These are phyloP conservation scores for Paratilapia polleni DNA, from an alignment of 2,113 vertebrate genomes.

Conservation along the genomic window DNA sequence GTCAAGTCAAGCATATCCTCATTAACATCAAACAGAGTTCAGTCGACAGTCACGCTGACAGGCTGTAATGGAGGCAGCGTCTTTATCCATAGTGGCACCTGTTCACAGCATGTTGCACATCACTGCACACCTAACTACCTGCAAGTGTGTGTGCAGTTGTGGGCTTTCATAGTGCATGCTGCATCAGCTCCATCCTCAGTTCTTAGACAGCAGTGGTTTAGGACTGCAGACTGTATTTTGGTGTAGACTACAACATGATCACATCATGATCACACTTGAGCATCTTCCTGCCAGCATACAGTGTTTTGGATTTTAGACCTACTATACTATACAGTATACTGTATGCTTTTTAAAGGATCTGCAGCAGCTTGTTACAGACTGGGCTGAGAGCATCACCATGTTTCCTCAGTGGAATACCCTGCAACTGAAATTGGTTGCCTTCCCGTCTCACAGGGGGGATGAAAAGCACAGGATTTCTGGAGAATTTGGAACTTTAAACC, in stretches of 20 bases:
- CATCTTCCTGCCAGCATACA: background rate
- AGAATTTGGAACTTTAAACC: too few species aligned
- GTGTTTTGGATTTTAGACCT: background rate
- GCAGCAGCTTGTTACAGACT: accelerated
- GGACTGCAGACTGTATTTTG: background rate
- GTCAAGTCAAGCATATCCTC: conserved; percentile 10
- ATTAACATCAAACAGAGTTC: conserved; percentile 49
- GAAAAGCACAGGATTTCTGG: background rate
- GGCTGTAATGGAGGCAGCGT: conserved; percentile 40
- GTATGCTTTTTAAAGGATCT: background rate
- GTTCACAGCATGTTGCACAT: conserved; percentile 56
- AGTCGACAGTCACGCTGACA: background rate
- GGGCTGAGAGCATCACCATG: background rate
- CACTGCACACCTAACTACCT: conserved; percentile 48
- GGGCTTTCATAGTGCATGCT: conserved; percentile 21
- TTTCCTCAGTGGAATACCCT: background rate
- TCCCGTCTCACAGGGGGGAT: background rate
- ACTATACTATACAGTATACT: background rate
- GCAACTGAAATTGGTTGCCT: background rate
- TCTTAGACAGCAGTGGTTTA: background rate
- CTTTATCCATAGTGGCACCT: conserved; percentile 60
- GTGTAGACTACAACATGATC: background rate
- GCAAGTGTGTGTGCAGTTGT: background rate
- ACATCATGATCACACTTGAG: background rate
- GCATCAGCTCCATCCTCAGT: background rate